phyloP scores from a whole-genome alignment of 2,113 vertebrate genomes.

The Dasypus novemcinctus region DNA sequence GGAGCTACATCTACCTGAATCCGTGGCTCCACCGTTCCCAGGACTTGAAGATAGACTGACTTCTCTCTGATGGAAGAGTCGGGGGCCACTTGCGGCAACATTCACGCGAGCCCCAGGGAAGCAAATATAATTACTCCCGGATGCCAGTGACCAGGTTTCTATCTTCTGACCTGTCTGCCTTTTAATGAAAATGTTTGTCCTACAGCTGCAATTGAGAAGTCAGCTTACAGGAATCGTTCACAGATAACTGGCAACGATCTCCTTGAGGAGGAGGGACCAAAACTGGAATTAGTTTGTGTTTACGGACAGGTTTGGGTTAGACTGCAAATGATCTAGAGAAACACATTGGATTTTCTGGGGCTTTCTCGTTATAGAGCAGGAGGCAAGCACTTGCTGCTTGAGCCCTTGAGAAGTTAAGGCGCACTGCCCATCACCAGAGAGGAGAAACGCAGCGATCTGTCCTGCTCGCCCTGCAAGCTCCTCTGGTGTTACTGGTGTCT shows the following conservation, averaged over 20 bases:
- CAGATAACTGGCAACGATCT: not conserved
- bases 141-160: accelerated
- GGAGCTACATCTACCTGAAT: not conserved
- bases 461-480: no score
- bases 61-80: not conserved
- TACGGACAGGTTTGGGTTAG: not conserved
- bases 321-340: not conserved
- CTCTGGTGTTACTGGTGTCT: no score
- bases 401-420: not conserved
- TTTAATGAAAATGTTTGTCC: slow-evolving; percentile 53
- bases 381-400: not conserved
- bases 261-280: not conserved
- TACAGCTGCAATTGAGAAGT: not conserved
- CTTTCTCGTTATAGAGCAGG: not conserved
- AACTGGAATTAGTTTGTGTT: not conserved
- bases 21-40: not conserved
- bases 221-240: not conserved
- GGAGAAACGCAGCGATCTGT: not conserved
- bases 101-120: not conserved
- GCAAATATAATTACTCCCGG: not conserved
- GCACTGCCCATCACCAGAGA: accelerated
- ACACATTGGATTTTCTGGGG: not conserved
- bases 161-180: not conserved
- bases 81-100: not conserved
- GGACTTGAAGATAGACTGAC: not conserved